Evolutionary conservation across 2,113 vertebrate species (phyloP).

Genomic region (Halcyon senegalensis): DNA sequence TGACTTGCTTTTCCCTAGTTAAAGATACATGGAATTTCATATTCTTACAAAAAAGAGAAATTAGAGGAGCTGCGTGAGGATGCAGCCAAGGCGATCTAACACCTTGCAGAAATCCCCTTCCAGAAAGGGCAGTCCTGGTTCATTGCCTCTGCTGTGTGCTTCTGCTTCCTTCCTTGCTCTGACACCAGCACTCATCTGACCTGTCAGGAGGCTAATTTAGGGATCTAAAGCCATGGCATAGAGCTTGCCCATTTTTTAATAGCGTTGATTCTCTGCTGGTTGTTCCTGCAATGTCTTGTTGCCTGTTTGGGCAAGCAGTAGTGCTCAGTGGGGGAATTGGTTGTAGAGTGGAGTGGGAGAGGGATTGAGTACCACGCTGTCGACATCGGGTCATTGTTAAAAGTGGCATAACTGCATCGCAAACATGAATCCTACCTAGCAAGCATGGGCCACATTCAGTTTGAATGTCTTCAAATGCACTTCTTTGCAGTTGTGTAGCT

Average conservation of each 20-base stretch:
- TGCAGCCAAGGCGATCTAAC: not conserved
- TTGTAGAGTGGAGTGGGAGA: not conserved
- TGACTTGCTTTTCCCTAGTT: not conserved
- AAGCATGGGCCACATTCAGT: not conserved
- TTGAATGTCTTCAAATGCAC: not conserved
- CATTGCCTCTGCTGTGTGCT: not conserved
- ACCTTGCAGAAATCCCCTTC: not conserved
- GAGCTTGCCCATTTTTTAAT: not conserved
- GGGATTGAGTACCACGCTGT: not conserved
- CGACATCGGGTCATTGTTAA: accelerated
- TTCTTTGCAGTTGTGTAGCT: not conserved
- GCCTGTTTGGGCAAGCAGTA: not conserved
- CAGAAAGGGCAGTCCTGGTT: not conserved
- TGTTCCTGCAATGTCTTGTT: not conserved
- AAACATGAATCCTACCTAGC: not conserved
- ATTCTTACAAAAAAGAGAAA: not conserved
- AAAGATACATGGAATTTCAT: not conserved
- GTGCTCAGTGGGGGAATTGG: not conserved
- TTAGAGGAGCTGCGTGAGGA: not conserved
- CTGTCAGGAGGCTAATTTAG: not conserved
- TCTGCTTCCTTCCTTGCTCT: not conserved
- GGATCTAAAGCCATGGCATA: not conserved
- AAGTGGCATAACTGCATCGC: not conserved
- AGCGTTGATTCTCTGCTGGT: not conserved
- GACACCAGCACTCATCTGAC: not conserved